Evolutionary conservation across 1,140 invertebrate genomes (phyloP).

Genomic region (Drosophila oshimai): DNA sequence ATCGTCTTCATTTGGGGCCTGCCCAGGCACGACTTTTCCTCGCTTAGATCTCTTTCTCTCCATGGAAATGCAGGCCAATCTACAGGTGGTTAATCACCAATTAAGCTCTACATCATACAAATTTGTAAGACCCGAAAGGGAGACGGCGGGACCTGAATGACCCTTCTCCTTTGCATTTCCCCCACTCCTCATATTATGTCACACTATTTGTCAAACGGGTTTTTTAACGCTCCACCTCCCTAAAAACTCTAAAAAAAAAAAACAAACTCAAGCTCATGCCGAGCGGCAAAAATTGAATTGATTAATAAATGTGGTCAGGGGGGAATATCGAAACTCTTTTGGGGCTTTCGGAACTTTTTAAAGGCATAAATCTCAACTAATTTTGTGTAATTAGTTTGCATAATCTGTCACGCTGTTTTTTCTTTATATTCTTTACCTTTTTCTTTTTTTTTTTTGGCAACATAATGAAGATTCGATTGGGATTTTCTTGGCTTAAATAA

Average conservation of each 20-base stretch:
- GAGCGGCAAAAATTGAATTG: slow-evolving; percentile 71
- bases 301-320: slow-evolving; percentile 61
- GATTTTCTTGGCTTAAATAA: slow-evolving; percentile 58
- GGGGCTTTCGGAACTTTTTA: slow-evolving; percentile 24
- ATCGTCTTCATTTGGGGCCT: slow-evolving; percentile 65
- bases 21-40: slow-evolving; percentile 59
- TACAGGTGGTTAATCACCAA: slow-evolving; percentile 82
- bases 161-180: slow-evolving; percentile 37
- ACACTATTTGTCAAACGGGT: slow-evolving; percentile 73
- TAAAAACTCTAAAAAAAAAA: too few species aligned
- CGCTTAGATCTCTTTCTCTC: slow-evolving; percentile 3
- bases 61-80: slow-evolving; percentile 64
- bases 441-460: slow-evolving; percentile 32
- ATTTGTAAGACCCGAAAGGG: slow-evolving; percentile 61
- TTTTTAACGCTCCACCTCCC: slow-evolving; percentile 4
- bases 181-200: slow-evolving; percentile 52
- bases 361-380: slow-evolving; percentile 76
- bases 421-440: slow-evolving; percentile 35
- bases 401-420: slow-evolving; percentile 72
- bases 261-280: slow-evolving; percentile 41
- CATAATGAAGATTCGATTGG: slow-evolving; percentile 56
- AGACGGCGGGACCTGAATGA: slow-evolving; percentile 8
- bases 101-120: slow-evolving; percentile 80
- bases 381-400: slow-evolving; percentile 80
- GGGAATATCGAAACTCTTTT: slow-evolving; percentile 7